Conservation (phyloP, 2,113 vertebrate species). For the Rhagologus leucostigma region DNA sequence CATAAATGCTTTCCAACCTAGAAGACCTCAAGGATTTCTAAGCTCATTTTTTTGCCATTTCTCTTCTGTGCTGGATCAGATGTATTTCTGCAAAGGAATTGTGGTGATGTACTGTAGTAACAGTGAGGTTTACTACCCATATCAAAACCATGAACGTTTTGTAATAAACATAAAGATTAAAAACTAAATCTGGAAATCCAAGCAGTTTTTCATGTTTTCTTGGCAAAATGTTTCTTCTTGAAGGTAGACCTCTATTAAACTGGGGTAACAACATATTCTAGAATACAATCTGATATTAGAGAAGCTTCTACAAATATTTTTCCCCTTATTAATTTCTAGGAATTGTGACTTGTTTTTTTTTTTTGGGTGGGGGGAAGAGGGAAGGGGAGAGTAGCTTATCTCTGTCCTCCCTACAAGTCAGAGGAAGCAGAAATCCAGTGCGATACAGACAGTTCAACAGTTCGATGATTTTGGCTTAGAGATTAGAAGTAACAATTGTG, state of each 20-base stretch:
- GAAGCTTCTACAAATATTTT: neutral
- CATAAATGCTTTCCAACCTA: neutral
- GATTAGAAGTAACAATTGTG: neutral
- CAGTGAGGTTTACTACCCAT: neutral
- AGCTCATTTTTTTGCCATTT: neutral
- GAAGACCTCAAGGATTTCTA: neutral
- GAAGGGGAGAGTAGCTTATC: neutral
- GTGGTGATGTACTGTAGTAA: neutral
- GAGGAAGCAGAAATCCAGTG: neutral
- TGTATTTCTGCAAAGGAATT: neutral
- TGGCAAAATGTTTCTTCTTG: neutral
- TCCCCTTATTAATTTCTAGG: neutral
- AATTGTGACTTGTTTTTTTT: neutral
- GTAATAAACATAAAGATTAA: neutral
- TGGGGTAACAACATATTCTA: neutral
- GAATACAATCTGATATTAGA: neutral
- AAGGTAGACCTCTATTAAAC: neutral
- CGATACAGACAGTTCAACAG: neutral
- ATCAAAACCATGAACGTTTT: neutral
- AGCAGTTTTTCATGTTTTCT: neutral
- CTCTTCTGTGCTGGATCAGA: neutral
- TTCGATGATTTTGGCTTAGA: neutral
- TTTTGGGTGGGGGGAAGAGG: rapidly evolving
- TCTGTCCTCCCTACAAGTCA: neutral
- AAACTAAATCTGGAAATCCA: neutral